A percentile compares a stretch with the other conserved stretches of the same genome.
Evolutionary conservation across 2,888 invertebrate species (phyloP).

Genomic region (Leucania comma): DNA sequence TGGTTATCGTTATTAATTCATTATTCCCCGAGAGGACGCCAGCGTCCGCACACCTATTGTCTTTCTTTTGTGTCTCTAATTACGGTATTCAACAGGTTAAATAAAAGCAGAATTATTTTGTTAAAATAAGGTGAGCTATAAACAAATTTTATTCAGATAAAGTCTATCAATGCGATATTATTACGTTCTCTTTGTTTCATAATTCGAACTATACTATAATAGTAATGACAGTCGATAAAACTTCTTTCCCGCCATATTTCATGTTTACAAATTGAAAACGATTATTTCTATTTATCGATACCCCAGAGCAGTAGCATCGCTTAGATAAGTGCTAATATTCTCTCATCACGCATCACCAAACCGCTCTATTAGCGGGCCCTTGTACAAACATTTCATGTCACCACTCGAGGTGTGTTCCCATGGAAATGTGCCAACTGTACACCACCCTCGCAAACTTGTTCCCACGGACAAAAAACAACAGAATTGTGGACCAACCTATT

Average conservation of each 20-base stretch:
- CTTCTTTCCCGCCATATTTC: neutral
- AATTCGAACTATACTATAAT: neutral
- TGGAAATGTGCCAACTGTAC: slow-evolving; percentile 82
- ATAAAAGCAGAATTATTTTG: no score
- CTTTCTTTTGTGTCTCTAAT: no score
- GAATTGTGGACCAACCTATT: slow-evolving; percentile 57
- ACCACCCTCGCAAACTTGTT: slow-evolving; percentile 69
- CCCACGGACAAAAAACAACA: slow-evolving; percentile 74
- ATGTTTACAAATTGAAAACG: slow-evolving; percentile 15
- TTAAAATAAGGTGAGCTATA: no score
- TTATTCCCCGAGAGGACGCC: no score
- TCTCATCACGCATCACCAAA: slow-evolving; percentile 77
- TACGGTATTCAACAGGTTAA: no score
- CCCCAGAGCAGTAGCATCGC: slow-evolving; percentile 21
- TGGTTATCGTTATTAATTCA: no score
- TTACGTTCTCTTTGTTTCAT: no score
- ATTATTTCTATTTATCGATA: slow-evolving; percentile 28
- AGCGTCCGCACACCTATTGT: no score
- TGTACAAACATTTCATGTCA: slow-evolving; percentile 74
- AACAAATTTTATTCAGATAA: no score
- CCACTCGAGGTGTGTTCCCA: slow-evolving; percentile 75
- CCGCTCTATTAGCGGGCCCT: slow-evolving; percentile 77
- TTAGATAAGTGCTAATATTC: slow-evolving; percentile 70
- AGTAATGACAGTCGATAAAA: neutral
- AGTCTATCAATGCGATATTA: no score